Base-by-base conservation (phyloP, 2,797 vertebrate species). In the Thamnophis elegans region DNA sequence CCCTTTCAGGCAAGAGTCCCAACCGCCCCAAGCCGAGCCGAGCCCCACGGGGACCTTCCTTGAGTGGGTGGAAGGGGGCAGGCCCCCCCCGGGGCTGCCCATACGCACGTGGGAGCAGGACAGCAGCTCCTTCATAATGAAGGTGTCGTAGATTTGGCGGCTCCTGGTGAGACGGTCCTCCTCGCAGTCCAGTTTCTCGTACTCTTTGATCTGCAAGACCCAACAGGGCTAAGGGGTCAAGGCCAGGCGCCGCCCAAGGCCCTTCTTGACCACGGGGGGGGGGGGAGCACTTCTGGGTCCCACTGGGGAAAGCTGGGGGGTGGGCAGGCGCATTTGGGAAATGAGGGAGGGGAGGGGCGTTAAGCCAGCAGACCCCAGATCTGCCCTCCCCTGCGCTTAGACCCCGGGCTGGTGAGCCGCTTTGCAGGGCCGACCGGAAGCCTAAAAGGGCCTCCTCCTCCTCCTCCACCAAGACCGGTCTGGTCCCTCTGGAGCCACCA, bases 71-170 rank as follows among this genome's bases (percentile, higher is more conserved):
- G 26, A 9, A 68, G 60, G 60, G 11, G 26, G 3, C 60, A 28
- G 60, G 5, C 25, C 47, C 53, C 3, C 10, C 68, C 56, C 0
- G 54, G 28, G 14, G 28, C 13, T n/a, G 59, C 25, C 26, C 26
- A 0, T 20, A 59, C 98, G 96, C 96, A 99, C 99, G 0, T 99
- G 99, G 4, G 99, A 99, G 95, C 98, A 99, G 42, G 99, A 99
- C 42, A 99, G 98, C 22, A 99, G 98, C 97, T 99, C 99, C 97
- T 99, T 99, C 99, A 99, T 99, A 95, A 99, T 99, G 96, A 99
- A 99, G 5, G 98, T 97, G 86, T 99, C 99, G 1, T 99, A 99
- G 88, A 99, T 99, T 95, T 99, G 98, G 42, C 99, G 98, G 95
- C 99, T 99, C 86, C 99, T 97, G 92, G 95, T 97, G 93, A 98